phyloP scores from a whole-genome alignment of 2,888 invertebrate genomes.

The Gymnoscelis rufifasciata region DNA sequence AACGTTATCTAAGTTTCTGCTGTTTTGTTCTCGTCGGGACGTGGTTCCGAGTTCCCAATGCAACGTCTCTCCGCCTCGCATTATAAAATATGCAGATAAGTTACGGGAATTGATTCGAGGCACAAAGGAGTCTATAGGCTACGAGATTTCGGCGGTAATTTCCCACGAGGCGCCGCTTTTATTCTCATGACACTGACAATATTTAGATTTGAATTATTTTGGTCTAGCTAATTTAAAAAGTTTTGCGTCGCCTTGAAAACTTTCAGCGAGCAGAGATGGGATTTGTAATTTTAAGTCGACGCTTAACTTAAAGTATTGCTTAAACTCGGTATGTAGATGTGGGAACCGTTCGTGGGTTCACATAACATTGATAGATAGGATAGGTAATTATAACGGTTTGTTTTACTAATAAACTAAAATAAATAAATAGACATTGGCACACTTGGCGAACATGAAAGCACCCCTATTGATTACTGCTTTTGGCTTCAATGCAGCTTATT shows the following conservation, averaged over 20 bases:
- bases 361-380: no score
- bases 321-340: no score
- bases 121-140: slow-evolving; percentile 73
- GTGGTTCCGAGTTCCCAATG: slow-evolving; percentile 49
- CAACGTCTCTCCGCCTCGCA: slow-evolving; percentile 62
- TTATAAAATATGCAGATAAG: slow-evolving; percentile 78
- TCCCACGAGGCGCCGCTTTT: slow-evolving; percentile 69
- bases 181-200: slow-evolving; percentile 65
- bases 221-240: slow-evolving; percentile 14
- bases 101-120: slow-evolving; percentile 76
- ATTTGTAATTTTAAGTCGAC: no score
- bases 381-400: no score
- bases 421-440: no score
- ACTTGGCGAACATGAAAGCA: no score
- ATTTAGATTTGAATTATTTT: slow-evolving; percentile 56
- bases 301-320: no score
- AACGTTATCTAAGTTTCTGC: slow-evolving; percentile 24
- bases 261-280: not conserved
- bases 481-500: no score
- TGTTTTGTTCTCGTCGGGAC: slow-evolving; percentile 36
- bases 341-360: no score
- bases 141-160: slow-evolving; percentile 75
- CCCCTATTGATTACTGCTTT: no score
- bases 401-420: no score
- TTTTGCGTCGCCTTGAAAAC: not conserved